Evolutionary conservation across 2,113 vertebrate genomes (phyloP).

Genomic region (Riparia riparia): DNA sequence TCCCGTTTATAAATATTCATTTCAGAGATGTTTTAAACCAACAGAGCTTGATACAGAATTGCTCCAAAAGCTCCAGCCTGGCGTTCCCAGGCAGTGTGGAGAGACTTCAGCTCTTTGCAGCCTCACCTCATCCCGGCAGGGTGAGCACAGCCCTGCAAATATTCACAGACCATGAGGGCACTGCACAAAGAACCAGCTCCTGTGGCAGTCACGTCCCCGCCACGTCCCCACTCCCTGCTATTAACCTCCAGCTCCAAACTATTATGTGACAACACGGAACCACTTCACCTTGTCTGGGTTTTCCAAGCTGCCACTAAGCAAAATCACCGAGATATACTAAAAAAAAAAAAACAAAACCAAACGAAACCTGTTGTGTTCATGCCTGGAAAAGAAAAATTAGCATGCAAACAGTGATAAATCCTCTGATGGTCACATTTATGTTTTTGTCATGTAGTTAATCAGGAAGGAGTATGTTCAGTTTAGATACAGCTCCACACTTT

Average conservation of each 20-base stretch:
- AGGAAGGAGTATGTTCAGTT: conserved; percentile 41
- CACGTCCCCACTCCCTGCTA: background rate
- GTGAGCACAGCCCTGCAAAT: background rate
- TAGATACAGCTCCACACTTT: conserved; percentile 31
- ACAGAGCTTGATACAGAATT: background rate
- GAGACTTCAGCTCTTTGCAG: background rate
- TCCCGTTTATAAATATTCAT: conserved; percentile 49
- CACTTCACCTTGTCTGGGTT: background rate
- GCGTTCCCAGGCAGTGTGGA: background rate
- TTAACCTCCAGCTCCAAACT: background rate
- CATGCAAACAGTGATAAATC: conserved; percentile 57
- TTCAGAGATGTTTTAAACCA: conserved; percentile 50
- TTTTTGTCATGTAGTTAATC: conserved; percentile 75
- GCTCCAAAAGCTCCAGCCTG: background rate
- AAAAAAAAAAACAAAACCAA: background rate
- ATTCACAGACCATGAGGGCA: background rate
- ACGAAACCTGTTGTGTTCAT: background rate
- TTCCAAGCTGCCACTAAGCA: background rate
- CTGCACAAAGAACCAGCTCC: background rate
- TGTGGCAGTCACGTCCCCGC: background rate
- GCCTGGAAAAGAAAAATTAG: conserved; percentile 1
- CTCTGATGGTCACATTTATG: conserved; percentile 65
- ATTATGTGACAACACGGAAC: background rate
- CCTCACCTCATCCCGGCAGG: background rate
- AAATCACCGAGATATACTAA: background rate